A percentile compares a stretch with the other conserved stretches of the same genome.
phyloP scores from a whole-genome alignment of 2,797 vertebrate species.

The Furcifer pardalis region DNA sequence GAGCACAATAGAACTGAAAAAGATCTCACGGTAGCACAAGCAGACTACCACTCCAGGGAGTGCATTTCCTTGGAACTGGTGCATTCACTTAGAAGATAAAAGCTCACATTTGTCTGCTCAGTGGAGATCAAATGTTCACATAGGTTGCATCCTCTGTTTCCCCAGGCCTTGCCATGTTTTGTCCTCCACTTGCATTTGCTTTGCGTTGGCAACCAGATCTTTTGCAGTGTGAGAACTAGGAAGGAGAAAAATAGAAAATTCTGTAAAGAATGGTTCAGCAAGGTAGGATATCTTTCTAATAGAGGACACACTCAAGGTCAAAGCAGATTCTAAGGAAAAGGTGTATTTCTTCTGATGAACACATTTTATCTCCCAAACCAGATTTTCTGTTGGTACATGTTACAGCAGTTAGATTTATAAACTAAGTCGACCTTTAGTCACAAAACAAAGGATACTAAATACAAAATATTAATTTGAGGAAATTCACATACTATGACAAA shows the following conservation, averaged over 20 bases:
- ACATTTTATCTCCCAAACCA: no score
- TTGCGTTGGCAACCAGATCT: slow-evolving; percentile 17
- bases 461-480: no score
- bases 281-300: no score
- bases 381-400: no score
- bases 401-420: no score
- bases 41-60: background rate
- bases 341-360: no score
- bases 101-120: slow-evolving; percentile 37
- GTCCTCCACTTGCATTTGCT: background rate
- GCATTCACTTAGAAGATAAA: slow-evolving; percentile 6
- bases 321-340: no score
- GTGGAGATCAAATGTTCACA: slow-evolving; percentile 51
- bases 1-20: slow-evolving; percentile 33
- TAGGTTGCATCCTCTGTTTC: slow-evolving; percentile 55
- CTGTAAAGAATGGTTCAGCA: background rate
- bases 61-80: background rate
- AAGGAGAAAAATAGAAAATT: background rate
- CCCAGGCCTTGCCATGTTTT: background rate
- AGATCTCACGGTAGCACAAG: background rate
- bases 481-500: no score
- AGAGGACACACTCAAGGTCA: background rate
- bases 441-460: no score
- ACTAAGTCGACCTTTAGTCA: no score
- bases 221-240: slow-evolving; percentile 49